A percentile compares a stretch with the other conserved stretches of the same genome.
These are phyloP conservation scores for Antechinus flavipes DNA, from an alignment of 2,113 vertebrate species.

Conservation along the genomic window DNA sequence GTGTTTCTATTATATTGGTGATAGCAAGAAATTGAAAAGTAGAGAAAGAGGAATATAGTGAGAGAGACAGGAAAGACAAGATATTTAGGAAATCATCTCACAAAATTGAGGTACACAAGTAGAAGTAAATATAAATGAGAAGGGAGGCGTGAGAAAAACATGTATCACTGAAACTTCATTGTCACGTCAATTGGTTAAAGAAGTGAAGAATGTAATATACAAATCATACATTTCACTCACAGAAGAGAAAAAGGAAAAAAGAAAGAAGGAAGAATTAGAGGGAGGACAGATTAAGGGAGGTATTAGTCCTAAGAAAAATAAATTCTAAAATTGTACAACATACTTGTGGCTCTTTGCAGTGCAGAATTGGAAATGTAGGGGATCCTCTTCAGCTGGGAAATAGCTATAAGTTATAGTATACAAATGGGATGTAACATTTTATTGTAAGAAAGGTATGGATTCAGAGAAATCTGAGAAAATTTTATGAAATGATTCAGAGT, in stretches of 20 bases:
- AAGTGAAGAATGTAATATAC: not conserved
- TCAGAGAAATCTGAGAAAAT: not conserved
- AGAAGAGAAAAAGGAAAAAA: accelerated
- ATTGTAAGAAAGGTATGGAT: not conserved
- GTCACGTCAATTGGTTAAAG: not conserved
- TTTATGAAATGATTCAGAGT: not conserved
- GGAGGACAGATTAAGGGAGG: too few species aligned
- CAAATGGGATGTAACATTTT: not conserved
- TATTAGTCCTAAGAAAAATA: not conserved
- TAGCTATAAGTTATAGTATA: not conserved
- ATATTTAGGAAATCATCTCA: not conserved
- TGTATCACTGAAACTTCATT: accelerated
- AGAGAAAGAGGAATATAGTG: not conserved
- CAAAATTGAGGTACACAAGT: not conserved
- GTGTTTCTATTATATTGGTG: not conserved
- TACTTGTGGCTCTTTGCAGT: not conserved
- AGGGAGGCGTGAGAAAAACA: not conserved
- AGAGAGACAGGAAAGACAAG: not conserved
- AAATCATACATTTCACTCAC: not conserved
- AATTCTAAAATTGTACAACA: too few species aligned
- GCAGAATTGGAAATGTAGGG: not conserved
- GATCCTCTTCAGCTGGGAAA: not conserved
- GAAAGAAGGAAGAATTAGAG: accelerated
- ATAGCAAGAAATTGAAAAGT: not conserved
- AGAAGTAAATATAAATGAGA: not conserved